Evolutionary conservation across 2,888 invertebrate species (phyloP).

Genomic region (Listrodromus nycthemerus): DNA sequence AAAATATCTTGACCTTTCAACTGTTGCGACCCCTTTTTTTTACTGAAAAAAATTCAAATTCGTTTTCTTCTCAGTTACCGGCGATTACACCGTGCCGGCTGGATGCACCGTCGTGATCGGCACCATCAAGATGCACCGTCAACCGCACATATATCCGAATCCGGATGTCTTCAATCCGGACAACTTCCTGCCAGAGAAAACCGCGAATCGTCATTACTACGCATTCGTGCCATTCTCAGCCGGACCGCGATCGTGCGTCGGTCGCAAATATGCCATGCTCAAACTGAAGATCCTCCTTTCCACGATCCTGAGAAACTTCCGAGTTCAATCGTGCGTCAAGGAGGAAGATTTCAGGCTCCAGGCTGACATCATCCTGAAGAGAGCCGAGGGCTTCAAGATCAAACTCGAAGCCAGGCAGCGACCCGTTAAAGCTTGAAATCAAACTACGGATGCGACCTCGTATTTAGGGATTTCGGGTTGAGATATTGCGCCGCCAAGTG

Average conservation of each 20-base stretch:
- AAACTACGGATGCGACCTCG: background rate
- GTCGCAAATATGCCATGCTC: conserved; percentile 92
- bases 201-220: conserved; percentile 91
- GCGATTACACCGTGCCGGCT: conserved; percentile 88
- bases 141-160: conserved; percentile 88
- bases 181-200: conserved; percentile 91
- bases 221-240: conserved; percentile 93
- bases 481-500: conserved; percentile 18
- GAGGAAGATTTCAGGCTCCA: conserved; percentile 89
- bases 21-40: background rate
- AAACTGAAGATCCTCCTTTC: conserved; percentile 91
- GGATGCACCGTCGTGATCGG: conserved; percentile 89
- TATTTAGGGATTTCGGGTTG: conserved; percentile 45
- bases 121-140: conserved; percentile 89
- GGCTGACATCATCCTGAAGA: conserved; percentile 90
- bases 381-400: conserved; percentile 89
- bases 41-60: background rate
- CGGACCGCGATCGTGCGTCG: conserved; percentile 92
- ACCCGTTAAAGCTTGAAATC: conserved; percentile 70
- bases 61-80: conserved; percentile 85
- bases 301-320: conserved; percentile 90
- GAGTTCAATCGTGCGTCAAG: conserved; percentile 87
- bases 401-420: conserved; percentile 79
- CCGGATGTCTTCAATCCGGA: conserved; percentile 91
- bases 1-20: background rate